phyloP scores from a whole-genome alignment of 2,797 vertebrate species.

The Hylomyscus alleni region DNA sequence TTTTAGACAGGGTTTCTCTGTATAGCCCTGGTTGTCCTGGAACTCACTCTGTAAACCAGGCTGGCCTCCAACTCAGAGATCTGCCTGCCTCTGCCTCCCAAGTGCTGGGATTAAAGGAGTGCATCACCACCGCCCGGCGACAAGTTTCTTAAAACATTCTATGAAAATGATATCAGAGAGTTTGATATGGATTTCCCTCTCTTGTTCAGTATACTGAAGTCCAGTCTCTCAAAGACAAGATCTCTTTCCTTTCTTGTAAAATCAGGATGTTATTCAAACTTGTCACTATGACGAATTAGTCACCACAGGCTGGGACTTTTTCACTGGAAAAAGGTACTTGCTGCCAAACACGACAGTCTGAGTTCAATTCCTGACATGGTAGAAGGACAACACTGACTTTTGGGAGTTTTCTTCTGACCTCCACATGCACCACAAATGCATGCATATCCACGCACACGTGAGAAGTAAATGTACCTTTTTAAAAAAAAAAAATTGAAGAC shows the following conservation, averaged over 20 bases:
- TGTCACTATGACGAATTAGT: neutral
- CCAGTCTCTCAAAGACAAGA: neutral
- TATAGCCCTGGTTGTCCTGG: no score
- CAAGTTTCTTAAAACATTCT: neutral
- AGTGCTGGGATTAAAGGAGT: no score
- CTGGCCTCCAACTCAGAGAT: no score
- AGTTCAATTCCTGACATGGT: neutral
- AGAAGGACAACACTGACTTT: neutral
- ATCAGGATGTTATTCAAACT: neutral
- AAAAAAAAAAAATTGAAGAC: neutral
- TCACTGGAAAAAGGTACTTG: neutral
- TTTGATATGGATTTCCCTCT: neutral
- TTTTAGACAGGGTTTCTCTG: no score
- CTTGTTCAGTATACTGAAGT: neutral
- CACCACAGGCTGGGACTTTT: neutral
- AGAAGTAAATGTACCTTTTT: neutral
- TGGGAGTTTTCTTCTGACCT: neutral
- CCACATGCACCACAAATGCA: neutral
- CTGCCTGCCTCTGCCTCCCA: no score
- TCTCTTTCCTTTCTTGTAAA: neutral
- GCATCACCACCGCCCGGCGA: no score
- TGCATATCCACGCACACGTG: fast-evolving
- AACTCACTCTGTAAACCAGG: no score
- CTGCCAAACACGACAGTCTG: neutral
- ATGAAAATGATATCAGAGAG: neutral